Base-by-base conservation (phyloP, 2,888 invertebrate genomes). In the Drosophila algonquin region DNA sequence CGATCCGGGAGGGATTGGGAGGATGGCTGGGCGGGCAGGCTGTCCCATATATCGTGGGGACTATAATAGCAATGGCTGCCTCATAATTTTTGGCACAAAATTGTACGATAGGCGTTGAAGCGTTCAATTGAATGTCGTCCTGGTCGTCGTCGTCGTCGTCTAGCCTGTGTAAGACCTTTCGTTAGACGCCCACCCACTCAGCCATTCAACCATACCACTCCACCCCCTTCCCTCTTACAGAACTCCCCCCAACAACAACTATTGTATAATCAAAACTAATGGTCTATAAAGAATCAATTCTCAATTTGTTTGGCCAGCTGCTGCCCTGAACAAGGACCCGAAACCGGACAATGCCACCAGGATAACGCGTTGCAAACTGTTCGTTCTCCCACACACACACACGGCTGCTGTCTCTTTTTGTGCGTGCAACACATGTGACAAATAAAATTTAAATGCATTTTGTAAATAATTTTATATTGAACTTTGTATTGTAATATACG, bases 201-300 rank as follows among this genome's bases (percentile, higher is more conserved):
- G 12, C 35, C 35, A 35, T 35, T 35, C 35, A 30, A 18, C 10
- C 35, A 30, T 27, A 12, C 21, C 21, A 21, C 3, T 21, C 21
- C 50, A 18, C 32, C 24, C 24, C 40, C 45, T 44, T 9, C 27
- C 14, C 46, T 21, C 51, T 51, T 58, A 32, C 32, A 32, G 32
- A 3, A 47, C 46, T 8, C 47, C 32, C 7, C 27, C 27, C 35
- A 51, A 47, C 75, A 75, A 73, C 79, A 81, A 74, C 83, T 84
- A 83, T 87, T 83, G 83, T 80, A 84, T 85, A 87, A 87, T 87
- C 90, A 87, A 87, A 90, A 87, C 87, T 89, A 90, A 89, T 89
- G 89, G 90, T 82, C 89, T 89, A 89, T 89, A 89, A 89, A 90
- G 87, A 90, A 89, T 89, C 89, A 90, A 90, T 89, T 89, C 89